Percentiles rank a stretch among this genome's conserved stretches.
Conservation (phyloP, 2,113 vertebrate species). For the Mobula birostris region DNA sequence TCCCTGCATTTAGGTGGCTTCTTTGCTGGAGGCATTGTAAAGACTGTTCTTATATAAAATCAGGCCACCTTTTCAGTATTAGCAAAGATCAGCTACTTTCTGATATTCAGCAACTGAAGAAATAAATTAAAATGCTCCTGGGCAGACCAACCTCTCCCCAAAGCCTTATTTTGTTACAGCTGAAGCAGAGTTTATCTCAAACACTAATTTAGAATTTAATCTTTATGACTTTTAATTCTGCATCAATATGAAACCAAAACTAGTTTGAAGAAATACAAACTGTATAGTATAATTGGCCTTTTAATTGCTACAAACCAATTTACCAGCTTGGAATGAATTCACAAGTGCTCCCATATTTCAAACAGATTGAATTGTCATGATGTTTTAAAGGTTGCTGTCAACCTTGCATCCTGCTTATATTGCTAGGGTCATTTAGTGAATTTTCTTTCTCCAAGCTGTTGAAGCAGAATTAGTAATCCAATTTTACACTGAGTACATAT, state of each 20-base stretch:
- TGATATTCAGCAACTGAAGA: neutral
- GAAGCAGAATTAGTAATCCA: conserved; percentile 31
- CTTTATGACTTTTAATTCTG: neutral
- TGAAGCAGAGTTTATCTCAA: neutral
- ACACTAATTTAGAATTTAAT: neutral
- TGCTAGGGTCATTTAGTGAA: conserved; percentile 12
- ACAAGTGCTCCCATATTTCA: neutral
- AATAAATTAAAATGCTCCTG: neutral
- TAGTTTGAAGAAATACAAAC: neutral
- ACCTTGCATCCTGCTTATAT: neutral
- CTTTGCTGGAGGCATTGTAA: neutral
- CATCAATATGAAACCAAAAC: conserved; percentile 8
- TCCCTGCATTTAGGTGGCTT: too few species aligned
- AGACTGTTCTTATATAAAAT: neutral
- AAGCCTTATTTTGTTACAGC: neutral
- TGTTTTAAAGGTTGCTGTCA: neutral
- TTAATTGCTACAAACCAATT: neutral
- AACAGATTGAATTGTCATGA: neutral
- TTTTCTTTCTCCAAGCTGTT: neutral
- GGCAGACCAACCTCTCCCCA: neutral
- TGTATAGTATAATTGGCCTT: neutral
- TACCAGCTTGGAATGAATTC: neutral
- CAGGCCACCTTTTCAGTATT: neutral
- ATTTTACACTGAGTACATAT: conserved; percentile 30
- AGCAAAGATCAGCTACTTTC: conserved; percentile 3